phyloP scores from a whole-genome alignment of 1,140 invertebrate genomes.

The Cydia strobilella region DNA sequence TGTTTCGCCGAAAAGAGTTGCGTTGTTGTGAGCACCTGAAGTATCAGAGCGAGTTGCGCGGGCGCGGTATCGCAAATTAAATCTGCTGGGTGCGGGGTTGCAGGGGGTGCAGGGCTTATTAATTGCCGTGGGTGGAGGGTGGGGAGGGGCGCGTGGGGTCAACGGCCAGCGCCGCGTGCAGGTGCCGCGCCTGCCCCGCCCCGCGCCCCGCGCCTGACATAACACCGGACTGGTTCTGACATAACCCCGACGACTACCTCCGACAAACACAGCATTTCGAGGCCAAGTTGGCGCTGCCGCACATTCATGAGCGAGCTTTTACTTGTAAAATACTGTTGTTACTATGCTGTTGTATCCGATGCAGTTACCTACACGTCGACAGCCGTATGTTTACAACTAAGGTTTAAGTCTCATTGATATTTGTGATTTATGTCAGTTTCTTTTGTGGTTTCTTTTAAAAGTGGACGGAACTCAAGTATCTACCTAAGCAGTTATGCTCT shows the following conservation, averaged over 20 bases:
- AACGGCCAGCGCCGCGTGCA: constrained; percentile 33
- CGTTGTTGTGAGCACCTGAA: not conserved
- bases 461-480: not conserved
- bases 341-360: too few relatives aligned
- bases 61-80: constrained; percentile 16
- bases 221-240: constrained; percentile 39
- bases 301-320: not conserved
- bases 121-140: constrained; percentile 6
- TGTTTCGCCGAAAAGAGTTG: not conserved
- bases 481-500: not conserved
- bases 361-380: too few relatives aligned
- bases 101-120: constrained; percentile 22
- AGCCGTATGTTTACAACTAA: too few relatives aligned
- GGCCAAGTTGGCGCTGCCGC: not conserved
- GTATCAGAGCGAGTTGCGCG: not conserved
- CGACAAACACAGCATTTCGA: not conserved
- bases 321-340: too few relatives aligned
- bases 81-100: constrained; percentile 10
- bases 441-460: too few relatives aligned
- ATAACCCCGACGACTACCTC: constrained; percentile 30
- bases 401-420: too few relatives aligned
- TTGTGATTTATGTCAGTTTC: too few relatives aligned
- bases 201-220: constrained; percentile 34
- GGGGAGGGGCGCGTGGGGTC: constrained; percentile 22
- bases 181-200: constrained; percentile 30